Evolutionary conservation across 2,888 invertebrate species (phyloP).

Genomic region (Tenthredo notha): DNA sequence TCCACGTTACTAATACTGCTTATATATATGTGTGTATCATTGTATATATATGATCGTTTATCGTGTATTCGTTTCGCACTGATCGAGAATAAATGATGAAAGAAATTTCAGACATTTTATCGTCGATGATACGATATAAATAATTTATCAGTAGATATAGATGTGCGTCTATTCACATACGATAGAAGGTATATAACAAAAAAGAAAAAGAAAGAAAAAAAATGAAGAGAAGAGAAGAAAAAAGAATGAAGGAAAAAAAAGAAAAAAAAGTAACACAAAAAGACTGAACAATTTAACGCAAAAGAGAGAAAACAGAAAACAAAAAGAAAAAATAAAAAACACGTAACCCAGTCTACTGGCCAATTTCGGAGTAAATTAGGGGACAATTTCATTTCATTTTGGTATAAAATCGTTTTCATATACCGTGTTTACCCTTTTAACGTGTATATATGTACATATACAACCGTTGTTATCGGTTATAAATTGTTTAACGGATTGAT

Average conservation of each 20-base stretch:
- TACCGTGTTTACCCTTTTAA: background rate
- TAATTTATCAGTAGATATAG: background rate
- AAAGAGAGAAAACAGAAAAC: background rate
- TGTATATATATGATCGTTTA: background rate
- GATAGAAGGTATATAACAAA: too few relatives aligned
- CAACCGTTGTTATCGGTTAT: conserved; percentile 9
- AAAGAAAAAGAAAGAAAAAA: too few relatives aligned
- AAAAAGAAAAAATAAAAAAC: background rate
- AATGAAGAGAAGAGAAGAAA: too few relatives aligned
- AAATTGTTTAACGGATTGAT: conserved; percentile 22
- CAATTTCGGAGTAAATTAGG: background rate
- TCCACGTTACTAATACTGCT: background rate
- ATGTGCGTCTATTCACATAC: too few relatives aligned
- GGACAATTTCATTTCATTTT: background rate
- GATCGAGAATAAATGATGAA: background rate
- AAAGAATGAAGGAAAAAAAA: too few relatives aligned
- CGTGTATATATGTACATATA: background rate
- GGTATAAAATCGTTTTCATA: background rate
- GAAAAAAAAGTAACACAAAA: too few relatives aligned
- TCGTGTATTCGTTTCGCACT: background rate
- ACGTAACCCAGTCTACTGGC: background rate
- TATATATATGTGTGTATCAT: background rate
- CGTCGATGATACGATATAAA: background rate
- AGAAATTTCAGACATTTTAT: background rate
- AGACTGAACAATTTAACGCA: background rate